A percentile compares a stretch with the other conserved stretches of the same genome.
Evolutionary conservation across 2,113 vertebrate genomes (phyloP).

Genomic region (Phoenicopterus ruber): DNA sequence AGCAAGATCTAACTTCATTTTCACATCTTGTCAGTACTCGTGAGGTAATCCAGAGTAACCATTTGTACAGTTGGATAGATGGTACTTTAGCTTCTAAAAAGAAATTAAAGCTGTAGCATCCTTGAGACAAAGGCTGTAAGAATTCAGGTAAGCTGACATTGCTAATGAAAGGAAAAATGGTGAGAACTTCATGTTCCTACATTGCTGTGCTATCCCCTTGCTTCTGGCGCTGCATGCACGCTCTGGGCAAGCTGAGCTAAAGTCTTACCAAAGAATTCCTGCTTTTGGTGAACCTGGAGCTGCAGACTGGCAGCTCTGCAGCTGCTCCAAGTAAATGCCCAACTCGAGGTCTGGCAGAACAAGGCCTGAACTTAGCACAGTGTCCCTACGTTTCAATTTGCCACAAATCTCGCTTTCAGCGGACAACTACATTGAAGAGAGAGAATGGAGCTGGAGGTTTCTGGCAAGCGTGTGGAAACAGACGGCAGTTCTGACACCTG

Average conservation of each 20-base stretch:
- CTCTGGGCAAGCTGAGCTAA: background rate
- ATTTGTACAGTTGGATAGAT: background rate
- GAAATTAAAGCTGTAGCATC: background rate
- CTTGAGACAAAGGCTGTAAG: background rate
- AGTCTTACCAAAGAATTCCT: background rate
- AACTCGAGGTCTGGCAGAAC: background rate
- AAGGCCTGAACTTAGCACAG: background rate
- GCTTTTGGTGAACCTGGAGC: background rate
- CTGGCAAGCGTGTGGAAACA: background rate
- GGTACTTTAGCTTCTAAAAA: background rate
- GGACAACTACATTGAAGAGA: background rate
- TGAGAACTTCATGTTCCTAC: background rate
- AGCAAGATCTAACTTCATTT: background rate
- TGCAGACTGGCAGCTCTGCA: background rate
- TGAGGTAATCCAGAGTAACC: background rate
- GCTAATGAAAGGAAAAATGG: background rate
- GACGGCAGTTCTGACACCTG: conserved; percentile 42
- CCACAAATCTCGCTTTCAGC: background rate
- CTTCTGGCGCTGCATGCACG: accelerated
- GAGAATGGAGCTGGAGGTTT: background rate
- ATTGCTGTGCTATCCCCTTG: background rate
- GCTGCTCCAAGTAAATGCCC: background rate
- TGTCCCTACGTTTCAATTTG: background rate
- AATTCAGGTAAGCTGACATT: background rate
- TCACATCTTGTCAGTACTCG: background rate